phyloP scores from a whole-genome alignment of 2,113 vertebrate species.

The Anguilla japonica region DNA sequence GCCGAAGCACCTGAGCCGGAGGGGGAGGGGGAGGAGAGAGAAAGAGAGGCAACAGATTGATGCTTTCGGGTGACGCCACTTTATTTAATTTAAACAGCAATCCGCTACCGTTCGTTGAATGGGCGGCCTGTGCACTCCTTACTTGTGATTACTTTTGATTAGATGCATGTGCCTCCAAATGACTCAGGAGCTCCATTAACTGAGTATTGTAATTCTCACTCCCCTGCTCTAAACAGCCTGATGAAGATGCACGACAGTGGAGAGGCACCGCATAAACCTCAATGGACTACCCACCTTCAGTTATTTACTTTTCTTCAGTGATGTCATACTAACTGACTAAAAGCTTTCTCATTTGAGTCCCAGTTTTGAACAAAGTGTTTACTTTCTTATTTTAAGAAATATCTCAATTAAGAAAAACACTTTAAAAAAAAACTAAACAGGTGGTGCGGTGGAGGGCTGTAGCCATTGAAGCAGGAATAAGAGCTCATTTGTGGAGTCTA shows the following conservation, averaged over 20 bases:
- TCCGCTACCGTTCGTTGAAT: not conserved
- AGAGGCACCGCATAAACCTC: not conserved
- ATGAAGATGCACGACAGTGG: not conserved
- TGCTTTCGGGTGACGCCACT: too few species aligned
- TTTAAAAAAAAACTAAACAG: not conserved
- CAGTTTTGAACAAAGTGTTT: not conserved
- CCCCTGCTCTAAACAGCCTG: not conserved
- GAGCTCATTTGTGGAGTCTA: not conserved
- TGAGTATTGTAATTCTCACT: not conserved
- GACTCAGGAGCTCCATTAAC: not conserved
- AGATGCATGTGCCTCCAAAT: not conserved
- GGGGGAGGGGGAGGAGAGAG: not conserved
- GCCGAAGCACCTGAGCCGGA: constrained; percentile 84
- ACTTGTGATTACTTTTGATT: not conserved
- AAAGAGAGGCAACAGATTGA: not conserved
- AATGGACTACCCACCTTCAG: not conserved
- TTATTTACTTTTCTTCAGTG: not conserved
- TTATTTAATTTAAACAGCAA: too few species aligned
- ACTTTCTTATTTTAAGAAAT: not conserved
- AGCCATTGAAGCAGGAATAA: constrained; percentile 16
- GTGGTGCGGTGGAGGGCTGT: constrained; percentile 1
- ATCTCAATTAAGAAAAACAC: not conserved
- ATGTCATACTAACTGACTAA: not conserved
- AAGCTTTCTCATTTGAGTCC: not conserved
- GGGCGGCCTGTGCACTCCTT: not conserved